Evolutionary conservation across 2,888 invertebrate species (phyloP).

Genomic region (Acanthosepion esculentum): DNA sequence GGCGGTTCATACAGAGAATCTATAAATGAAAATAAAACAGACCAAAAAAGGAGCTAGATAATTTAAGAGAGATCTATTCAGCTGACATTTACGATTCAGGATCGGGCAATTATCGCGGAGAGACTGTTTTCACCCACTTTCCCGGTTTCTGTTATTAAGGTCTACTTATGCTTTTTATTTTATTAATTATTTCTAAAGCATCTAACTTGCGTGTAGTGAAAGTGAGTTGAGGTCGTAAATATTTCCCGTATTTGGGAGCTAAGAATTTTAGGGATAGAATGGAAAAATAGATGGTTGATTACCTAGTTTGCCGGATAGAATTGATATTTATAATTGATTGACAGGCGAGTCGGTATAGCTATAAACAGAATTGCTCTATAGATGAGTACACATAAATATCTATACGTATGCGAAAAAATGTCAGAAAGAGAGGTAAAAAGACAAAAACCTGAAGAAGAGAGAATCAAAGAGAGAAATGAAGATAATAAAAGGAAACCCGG

Average conservation of each 20-base stretch:
- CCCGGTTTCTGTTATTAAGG: not conserved
- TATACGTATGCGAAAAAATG: no score
- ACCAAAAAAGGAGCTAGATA: not conserved
- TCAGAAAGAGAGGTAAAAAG: no score
- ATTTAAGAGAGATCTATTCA: not conserved
- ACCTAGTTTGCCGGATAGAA: not conserved
- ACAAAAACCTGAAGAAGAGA: not conserved
- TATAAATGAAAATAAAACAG: not conserved
- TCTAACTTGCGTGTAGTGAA: not conserved
- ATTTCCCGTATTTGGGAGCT: not conserved
- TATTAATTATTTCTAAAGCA: slow-evolving; percentile 22
- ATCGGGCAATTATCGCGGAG: not conserved
- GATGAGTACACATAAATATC: no score
- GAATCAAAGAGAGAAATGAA: not conserved
- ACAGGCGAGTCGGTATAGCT: not conserved
- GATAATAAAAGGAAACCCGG: no score
- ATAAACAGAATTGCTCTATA: not conserved
- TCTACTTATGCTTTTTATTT: not conserved
- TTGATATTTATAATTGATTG: not conserved
- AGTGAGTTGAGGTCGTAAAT: not conserved
- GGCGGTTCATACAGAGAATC: not conserved
- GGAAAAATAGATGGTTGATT: not conserved
- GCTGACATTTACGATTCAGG: not conserved
- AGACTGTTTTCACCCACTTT: not conserved
- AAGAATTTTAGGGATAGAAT: not conserved